A percentile compares a stretch with the other conserved stretches of the same genome.
Evolutionary conservation across 2,888 invertebrate species (phyloP).

Genomic region (Cantharis flavilabris): DNA sequence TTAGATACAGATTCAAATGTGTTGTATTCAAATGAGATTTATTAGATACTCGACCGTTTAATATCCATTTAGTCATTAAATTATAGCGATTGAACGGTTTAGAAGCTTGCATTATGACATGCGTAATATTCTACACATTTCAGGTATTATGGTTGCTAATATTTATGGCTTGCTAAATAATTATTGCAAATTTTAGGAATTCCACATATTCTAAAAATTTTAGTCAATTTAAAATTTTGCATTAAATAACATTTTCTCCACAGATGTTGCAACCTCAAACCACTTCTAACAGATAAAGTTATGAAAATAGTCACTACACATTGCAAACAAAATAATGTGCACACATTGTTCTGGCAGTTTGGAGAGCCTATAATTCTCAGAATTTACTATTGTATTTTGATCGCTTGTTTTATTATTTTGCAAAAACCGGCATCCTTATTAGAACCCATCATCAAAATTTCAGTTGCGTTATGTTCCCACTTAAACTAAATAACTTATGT

Average conservation of each 20-base stretch:
- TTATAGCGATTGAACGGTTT: constrained; percentile 22
- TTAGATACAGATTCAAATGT: constrained; percentile 38
- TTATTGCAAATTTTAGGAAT: background rate
- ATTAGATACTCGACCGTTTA: constrained; percentile 29
- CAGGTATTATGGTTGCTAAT: constrained; percentile 13
- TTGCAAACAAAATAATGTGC: constrained; percentile 27
- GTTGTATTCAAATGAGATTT: constrained; percentile 33
- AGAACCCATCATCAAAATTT: background rate
- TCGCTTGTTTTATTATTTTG: background rate
- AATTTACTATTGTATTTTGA: constrained; percentile 2
- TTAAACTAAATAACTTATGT: background rate
- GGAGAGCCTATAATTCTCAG: constrained; percentile 11
- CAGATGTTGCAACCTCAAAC: constrained; percentile 28
- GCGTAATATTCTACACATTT: constrained; percentile 15
- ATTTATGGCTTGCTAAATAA: constrained; percentile 6
- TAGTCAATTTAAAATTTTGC: constrained; percentile 19
- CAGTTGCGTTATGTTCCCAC: background rate
- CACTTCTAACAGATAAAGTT: constrained; percentile 27
- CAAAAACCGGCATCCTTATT: background rate
- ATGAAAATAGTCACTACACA: constrained; percentile 25
- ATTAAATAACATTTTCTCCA: constrained; percentile 8
- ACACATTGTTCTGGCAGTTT: constrained; percentile 27
- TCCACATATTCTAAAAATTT: constrained; percentile 12
- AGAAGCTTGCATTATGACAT: constrained; percentile 16
- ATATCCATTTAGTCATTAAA: constrained; percentile 29